Evolutionary conservation across 2,113 vertebrate genomes (phyloP), one percentile per base, ranked within the genome.

Genomic region (Lophotis ruficrista): DNA sequence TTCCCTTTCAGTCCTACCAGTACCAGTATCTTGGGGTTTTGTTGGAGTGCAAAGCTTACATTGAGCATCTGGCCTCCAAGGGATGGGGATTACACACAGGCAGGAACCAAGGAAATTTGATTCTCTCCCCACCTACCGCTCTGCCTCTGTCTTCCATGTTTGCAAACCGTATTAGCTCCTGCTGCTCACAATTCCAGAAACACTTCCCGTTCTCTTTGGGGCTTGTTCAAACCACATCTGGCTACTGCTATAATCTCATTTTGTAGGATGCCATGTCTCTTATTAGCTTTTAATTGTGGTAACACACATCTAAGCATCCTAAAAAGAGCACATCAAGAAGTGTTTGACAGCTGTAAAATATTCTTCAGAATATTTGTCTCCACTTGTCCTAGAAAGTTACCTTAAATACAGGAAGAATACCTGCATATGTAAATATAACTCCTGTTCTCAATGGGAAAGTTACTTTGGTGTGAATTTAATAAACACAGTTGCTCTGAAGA

Each of bases 101-200:
- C 95, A 89, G 84, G 92, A 80, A 84, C 25, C 61, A 56, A 78
- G 61, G 95, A 94, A 96, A 96, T 87, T 30, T 45, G 64, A 93
- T 92, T 93, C 94, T 64, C 33, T 54, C 94, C 76, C 91, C 92
- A 93, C 84, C 96, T 61, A 81, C 91, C 91, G 54, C 93, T 64
- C 64, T 82, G 76, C 87, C 85, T 64, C 80, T 62, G 30, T 89
- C 90, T 64, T 8, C 75, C 45, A 14, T 89, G 92, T 96, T 95
- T 97, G 94, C 95, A 96, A 89, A 94, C 96, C 57, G 35, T 21
- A 96, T 96, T 84, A 97, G 86, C 57, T 83, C 93, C 89, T 93
- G 91, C 95, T 48, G 95, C 62, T 80, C 37, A 53, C 89, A 71
- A 87, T 95, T 82, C 91, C 51, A 94, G 79, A 23, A 91, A 77